Base-by-base conservation (phyloP, 1,140 invertebrate species). In the Meloidogyne floridensis region DNA sequence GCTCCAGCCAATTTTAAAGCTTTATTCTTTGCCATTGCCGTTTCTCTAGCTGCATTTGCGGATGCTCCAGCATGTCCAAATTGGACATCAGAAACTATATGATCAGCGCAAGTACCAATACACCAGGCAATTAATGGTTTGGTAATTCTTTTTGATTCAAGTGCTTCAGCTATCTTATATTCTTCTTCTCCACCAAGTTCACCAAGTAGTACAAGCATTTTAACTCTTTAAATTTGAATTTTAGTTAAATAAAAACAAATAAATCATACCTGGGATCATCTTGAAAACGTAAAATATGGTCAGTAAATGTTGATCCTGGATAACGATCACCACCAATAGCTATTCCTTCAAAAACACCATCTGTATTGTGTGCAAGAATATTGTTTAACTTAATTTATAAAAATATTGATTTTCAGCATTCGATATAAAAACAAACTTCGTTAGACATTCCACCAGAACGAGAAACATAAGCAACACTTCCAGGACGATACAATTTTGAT, bases 141-240 rank as follows among this genome's bases (percentile, higher is more conserved):
- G 18, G 93, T 96, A 75, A 99, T 93, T 74, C 92, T 92, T 7
- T 94, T 93, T 70, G 93, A 92, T 87, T 94, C 93, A 0, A 99
- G 92, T 1, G 96, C 96, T 69, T 94, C 92, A 85, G 96, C 96
- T 9, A 99, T 95, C 89, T 97, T 94, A 90, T 99, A 99, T 89
- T 99, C 97, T 91, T 99, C 97, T n/a, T 94, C 93, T n/a, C 97
- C 97, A 13, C 97, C 97, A 53, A 99, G 96, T 92, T 99, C 97
- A 18, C 97, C 97, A 20, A 99, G 91, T 0, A 99, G 90, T 7
- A 99, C 94, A 87, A 99, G 94, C 93, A 99, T 94, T 90, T 99
- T 98, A 5, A 96, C 84, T 94, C 93, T 0, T 93, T 93, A 71
- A 84, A 74, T 82, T 80, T 18, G 13, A 42, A 78, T 56, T 11